phyloP scores from a whole-genome alignment of 1,140 invertebrate species.

The Drosophila paulistorum region DNA sequence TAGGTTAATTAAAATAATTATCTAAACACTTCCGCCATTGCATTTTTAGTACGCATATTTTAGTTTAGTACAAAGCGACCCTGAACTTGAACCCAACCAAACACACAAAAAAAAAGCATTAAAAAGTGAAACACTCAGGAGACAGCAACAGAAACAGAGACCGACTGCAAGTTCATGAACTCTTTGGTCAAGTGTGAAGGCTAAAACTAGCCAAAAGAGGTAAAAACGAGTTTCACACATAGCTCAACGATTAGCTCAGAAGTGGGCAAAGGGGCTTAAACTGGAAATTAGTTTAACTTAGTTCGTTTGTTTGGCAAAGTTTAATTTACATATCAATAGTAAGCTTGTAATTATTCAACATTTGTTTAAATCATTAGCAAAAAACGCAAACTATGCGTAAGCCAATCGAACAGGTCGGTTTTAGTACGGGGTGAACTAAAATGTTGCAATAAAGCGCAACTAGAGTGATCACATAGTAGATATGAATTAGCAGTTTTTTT shows the following conservation, averaged over 20 bases:
- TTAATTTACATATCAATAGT: conserved; percentile 37
- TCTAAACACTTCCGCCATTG: conserved; percentile 39
- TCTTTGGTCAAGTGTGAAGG: conserved; percentile 77
- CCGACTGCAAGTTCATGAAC: conserved; percentile 63
- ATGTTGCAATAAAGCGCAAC: background rate
- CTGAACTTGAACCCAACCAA: conserved; percentile 66
- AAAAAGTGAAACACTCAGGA: conserved; percentile 53
- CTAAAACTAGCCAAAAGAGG: conserved; percentile 37
- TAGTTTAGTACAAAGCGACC: conserved; percentile 36
- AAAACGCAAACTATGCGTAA: background rate
- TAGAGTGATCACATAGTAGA: no score
- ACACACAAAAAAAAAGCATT: conserved; percentile 31
- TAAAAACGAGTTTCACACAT: conserved; percentile 11
- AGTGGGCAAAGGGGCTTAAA: background rate
- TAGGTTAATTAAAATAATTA: conserved; percentile 52
- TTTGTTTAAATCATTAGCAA: conserved; percentile 20
- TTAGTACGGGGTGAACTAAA: background rate
- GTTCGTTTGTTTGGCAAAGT: conserved; percentile 10
- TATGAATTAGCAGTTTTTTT: no score
- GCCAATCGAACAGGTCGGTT: background rate
- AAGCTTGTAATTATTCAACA: conserved; percentile 12
- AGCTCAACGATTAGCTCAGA: background rate
- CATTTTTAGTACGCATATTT: conserved; percentile 48
- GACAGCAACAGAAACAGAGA: conserved; percentile 14
- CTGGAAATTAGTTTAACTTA: conserved; percentile 12